Evolutionary conservation across 1,140 invertebrate species (phyloP).

Genomic region (Kradibia gibbosae): DNA sequence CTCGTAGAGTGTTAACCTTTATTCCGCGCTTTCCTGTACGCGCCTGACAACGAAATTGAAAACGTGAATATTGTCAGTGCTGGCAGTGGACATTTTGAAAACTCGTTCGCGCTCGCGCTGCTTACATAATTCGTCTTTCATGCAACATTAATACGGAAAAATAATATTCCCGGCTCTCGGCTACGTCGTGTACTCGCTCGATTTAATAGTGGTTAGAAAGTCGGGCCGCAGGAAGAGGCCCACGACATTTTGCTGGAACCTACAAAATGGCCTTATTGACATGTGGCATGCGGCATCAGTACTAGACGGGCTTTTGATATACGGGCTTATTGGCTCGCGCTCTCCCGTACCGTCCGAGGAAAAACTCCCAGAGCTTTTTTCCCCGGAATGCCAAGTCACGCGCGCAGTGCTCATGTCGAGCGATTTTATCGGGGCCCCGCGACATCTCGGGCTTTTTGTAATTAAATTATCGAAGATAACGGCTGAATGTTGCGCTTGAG

Average conservation of each 20-base stretch:
- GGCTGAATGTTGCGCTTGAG: constrained; percentile 25
- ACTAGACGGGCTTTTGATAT: not conserved
- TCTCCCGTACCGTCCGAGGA: not conserved
- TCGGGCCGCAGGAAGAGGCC: not conserved
- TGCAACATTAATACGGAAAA: not conserved
- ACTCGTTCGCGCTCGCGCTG: not conserved
- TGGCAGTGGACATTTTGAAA: not conserved
- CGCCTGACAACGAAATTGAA: not conserved
- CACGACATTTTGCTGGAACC: not conserved
- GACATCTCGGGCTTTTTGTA: constrained; percentile 33
- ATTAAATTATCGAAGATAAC: constrained; percentile 44
- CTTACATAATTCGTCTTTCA: constrained; percentile 8
- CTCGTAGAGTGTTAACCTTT: not conserved
- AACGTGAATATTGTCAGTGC: not conserved
- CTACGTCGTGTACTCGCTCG: not conserved
- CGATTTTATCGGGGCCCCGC: constrained; percentile 21
- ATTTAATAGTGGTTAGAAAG: not conserved
- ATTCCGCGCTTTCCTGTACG: not conserved
- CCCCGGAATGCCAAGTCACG: not conserved
- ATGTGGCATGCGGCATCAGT: not conserved
- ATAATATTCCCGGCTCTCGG: not conserved
- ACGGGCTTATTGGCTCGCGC: not conserved
- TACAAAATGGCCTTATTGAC: not conserved
- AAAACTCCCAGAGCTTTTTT: not conserved
- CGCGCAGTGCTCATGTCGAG: constrained; percentile 7